phyloP scores from a whole-genome alignment of 2,797 vertebrate genomes.

The Hydrophis major region DNA sequence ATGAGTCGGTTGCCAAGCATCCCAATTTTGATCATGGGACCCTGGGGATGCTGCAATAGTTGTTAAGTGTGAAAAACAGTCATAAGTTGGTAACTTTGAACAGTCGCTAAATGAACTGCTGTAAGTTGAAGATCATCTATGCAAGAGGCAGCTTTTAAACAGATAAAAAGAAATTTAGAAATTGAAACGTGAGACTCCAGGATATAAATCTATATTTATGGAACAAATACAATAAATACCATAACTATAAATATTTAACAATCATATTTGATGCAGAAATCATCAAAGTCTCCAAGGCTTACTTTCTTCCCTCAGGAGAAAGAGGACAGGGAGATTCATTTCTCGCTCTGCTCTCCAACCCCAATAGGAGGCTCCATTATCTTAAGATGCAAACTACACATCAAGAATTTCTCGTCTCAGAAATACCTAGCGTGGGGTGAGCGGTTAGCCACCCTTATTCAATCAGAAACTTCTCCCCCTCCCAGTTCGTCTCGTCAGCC shows the following conservation, averaged over 20 bases:
- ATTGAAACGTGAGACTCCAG: not conserved
- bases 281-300: not conserved
- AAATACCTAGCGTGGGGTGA: not conserved
- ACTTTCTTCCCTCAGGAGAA: not conserved
- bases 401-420: not conserved
- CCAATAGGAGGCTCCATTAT: not conserved
- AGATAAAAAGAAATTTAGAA: not conserved
- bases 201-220: not conserved
- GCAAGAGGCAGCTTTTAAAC: not conserved
- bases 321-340: not conserved
- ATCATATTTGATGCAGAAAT: not conserved
- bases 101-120: not conserved
- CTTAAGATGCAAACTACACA: not conserved
- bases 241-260: not conserved
- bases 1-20: not conserved
- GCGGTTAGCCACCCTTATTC: constrained; percentile 1
- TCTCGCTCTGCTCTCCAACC: too few relatives aligned
- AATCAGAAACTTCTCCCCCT: not conserved
- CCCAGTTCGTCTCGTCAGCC: not conserved
- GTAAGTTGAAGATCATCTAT: not conserved
- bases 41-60: not conserved
- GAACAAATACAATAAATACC: not conserved
- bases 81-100: not conserved
- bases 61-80: not conserved
- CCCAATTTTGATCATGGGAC: not conserved